phyloP scores from a whole-genome alignment of 2,113 vertebrate genomes.

The Lampris megalopsis region DNA sequence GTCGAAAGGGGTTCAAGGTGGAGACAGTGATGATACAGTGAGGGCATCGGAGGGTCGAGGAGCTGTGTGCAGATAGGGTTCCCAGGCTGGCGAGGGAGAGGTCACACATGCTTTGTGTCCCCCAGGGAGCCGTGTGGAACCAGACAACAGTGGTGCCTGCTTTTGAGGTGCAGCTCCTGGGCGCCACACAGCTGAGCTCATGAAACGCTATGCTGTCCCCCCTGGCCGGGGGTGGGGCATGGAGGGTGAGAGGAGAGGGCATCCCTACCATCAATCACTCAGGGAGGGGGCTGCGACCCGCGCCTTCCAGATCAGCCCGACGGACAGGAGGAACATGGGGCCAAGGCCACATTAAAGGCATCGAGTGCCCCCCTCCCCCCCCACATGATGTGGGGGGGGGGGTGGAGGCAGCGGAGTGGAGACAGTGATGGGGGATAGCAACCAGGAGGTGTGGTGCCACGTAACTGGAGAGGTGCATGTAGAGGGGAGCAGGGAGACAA shows the following conservation, averaged over 20 bases:
- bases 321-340: conserved; percentile 77
- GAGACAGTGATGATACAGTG: conserved; percentile 59
- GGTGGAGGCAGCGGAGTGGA: conserved; percentile 63
- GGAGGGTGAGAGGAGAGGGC: conserved; percentile 82
- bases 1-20: conserved; percentile 32
- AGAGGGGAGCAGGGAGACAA: conserved; percentile 67
- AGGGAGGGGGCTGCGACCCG: conserved; percentile 66
- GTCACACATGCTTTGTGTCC: conserved; percentile 77
- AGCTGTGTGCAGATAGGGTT: conserved; percentile 44
- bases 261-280: conserved; percentile 87
- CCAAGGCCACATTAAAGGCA: conserved; percentile 85
- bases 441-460: conserved; percentile 88
- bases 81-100: conserved; percentile 54
- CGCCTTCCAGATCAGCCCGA: conserved; percentile 60
- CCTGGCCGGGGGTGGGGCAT: conserved; percentile 70
- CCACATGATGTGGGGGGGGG: conserved; percentile 58
- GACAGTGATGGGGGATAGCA: conserved; percentile 87
- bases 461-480: conserved; percentile 86
- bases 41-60: conserved; percentile 44
- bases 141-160: conserved; percentile 82
- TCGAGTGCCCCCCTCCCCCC: conserved; percentile 81
- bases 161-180: conserved; percentile 86
- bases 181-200: conserved; percentile 86
- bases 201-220: conserved; percentile 87
- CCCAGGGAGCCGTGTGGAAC: conserved; percentile 73